These are phyloP conservation scores for Pantherophis alleghaniensis DNA, from an alignment of 2,797 vertebrate species.

Conservation along the genomic window DNA sequence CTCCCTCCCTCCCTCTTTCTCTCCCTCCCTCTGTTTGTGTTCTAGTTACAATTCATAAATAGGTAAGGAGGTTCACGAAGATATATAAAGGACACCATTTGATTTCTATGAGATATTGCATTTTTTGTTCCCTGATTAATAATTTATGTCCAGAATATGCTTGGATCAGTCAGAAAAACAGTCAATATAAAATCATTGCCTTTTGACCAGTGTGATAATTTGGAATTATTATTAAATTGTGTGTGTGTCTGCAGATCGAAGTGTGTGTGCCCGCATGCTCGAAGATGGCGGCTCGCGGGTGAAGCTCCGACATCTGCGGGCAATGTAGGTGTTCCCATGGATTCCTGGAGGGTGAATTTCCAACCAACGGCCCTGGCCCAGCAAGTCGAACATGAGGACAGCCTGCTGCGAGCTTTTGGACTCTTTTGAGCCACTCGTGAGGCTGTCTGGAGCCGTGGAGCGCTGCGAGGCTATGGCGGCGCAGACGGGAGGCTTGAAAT, in stretches of 20 bases:
- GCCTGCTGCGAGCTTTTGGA: too few relatives aligned
- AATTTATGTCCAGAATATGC: conserved; percentile 5
- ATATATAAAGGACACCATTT: conserved; percentile 26
- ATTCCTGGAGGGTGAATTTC: too few relatives aligned
- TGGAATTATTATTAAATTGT: conserved; percentile 4
- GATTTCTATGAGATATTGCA: conserved; percentile 24
- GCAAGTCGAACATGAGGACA: too few relatives aligned
- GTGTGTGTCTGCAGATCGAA: background rate
- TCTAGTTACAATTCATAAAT: background rate
- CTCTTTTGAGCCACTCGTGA: too few relatives aligned
- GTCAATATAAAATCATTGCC: conserved; percentile 7
- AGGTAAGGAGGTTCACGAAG: background rate
- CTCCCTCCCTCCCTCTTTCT: background rate
- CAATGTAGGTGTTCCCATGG: too few relatives aligned
- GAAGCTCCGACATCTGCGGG: too few relatives aligned
- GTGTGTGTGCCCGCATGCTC: too few relatives aligned
- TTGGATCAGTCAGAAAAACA: background rate
- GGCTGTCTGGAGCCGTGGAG: too few relatives aligned
- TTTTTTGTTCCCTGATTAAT: conserved; percentile 53
- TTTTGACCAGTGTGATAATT: background rate
- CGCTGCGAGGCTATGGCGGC: too few relatives aligned
- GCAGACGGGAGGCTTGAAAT: too few relatives aligned
- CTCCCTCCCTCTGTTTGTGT: background rate
- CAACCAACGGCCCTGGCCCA: too few relatives aligned
- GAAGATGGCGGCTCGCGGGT: too few relatives aligned